Evolutionary conservation across 2,113 vertebrate species (phyloP), one percentile per base, ranked within the genome.

Genomic region (Tachycineta bicolor): DNA sequence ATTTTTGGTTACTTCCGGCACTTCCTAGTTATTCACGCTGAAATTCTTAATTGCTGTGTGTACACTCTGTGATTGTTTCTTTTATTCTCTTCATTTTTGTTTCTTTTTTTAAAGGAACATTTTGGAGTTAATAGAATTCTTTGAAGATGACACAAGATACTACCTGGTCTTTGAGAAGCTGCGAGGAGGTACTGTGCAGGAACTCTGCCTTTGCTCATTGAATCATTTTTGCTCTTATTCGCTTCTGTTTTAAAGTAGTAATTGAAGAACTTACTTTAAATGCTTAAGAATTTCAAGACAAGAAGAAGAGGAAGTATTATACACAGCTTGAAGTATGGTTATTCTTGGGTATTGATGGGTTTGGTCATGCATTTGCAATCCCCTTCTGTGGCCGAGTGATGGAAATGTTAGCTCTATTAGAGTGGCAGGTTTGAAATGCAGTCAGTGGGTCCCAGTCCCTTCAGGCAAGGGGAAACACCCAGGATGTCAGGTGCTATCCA

Each of bases 161-260:
- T 99, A 99, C 97, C 98, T 99, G 98, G 99, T 99, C 83, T 99
- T 99, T 98, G 99, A 99, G 98, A 99, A 99, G 97, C 97, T 99
- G 41, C 97, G 97, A 96, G 99, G 99, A 98, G 99, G 99, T 99
- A 98, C 93, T 34, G 34, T 91, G 75, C 90, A 91, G 58, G 87
- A 92, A 65, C 83, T 94, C 69, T 83, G 56, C 89, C 80, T 96
- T 85, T 94, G 25, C 62, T 85, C 17, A 9, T 44, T 68, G 18
- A 63, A 21, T 88, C 2, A 0, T 63, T 69, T 88, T 8, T 13
- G 29, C 33, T 77, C 21, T 29, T 65, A 11, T 74, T 86, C 86
- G 29, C 15, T 23, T 86, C n/a, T 78, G 34, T 71, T 68, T 81
- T 56, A 53, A 65, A 71, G 28, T 1, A 58, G 52, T 22, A 84